These are phyloP conservation scores for Ceratina japonica DNA, from an alignment of 1,140 invertebrate genomes.

Conservation along the genomic window DNA sequence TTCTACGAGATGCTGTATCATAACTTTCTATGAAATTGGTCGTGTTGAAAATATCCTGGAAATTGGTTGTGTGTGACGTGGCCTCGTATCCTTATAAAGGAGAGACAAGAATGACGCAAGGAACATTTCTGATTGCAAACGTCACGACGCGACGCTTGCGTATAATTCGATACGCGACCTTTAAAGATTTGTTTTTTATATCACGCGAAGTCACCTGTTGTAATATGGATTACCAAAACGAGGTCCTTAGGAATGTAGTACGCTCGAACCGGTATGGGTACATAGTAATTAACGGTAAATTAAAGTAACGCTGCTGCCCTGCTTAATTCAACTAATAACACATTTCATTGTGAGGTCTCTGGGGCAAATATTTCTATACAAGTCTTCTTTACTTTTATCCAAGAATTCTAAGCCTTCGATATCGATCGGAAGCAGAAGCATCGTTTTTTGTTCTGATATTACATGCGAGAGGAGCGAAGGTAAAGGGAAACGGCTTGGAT, in stretches of 20 bases:
- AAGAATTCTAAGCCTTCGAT: no score
- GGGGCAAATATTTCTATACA: no score
- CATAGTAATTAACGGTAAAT: slow-evolving; percentile 13
- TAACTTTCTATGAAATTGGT: slow-evolving; percentile 56
- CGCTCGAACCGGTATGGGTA: neutral
- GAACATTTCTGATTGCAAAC: neutral
- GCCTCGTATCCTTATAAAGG: neutral
- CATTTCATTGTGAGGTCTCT: neutral
- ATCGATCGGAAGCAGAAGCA: no score
- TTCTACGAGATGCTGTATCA: slow-evolving; percentile 54
- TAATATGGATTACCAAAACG: neutral
- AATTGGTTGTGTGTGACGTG: neutral
- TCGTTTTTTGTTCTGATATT: neutral
- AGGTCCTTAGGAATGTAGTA: neutral
- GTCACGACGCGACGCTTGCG: neutral
- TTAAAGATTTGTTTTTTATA: neutral
- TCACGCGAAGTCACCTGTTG: neutral
- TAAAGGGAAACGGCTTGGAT: neutral
- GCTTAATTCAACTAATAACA: neutral
- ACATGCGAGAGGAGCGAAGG: neutral
- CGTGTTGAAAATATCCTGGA: neutral
- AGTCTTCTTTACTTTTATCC: no score
- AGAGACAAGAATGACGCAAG: neutral
- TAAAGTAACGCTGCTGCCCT: slow-evolving; percentile 6
- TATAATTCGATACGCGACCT: neutral